These are phyloP conservation scores for Styela clava DNA, from an alignment of 23 tunicate genomes.

Conservation along the genomic window DNA sequence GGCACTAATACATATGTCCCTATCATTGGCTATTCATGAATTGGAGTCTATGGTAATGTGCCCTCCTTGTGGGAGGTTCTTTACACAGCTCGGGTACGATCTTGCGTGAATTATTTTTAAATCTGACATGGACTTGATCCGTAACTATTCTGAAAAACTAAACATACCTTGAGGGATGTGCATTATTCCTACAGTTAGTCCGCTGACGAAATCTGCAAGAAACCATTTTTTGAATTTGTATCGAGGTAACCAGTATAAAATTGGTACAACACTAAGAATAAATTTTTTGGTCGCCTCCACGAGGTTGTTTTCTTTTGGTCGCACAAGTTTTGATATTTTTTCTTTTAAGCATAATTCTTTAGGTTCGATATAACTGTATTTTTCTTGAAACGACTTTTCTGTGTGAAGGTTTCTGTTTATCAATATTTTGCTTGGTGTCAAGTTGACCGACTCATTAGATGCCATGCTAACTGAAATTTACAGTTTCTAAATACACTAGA, in stretches of 20 bases:
- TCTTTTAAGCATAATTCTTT: background rate
- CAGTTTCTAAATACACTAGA: too few relatives aligned
- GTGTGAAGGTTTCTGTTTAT: background rate
- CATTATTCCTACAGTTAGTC: slow-evolving; percentile 55
- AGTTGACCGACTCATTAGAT: background rate
- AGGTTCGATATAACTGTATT: background rate
- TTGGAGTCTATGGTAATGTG: too few relatives aligned
- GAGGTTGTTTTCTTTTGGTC: slow-evolving; percentile 20
- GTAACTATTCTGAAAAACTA: too few relatives aligned
- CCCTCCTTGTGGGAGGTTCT: too few relatives aligned
- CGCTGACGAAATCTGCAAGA: slow-evolving; percentile 46
- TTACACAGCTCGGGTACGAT: too few relatives aligned
- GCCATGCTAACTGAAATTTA: slow-evolving; percentile 35
- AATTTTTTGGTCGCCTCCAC: slow-evolving; percentile 26
- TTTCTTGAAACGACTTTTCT: background rate
- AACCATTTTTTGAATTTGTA: slow-evolving; percentile 38
- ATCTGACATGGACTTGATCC: too few relatives aligned
- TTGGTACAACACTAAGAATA: slow-evolving; percentile 29
- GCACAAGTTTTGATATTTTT: slow-evolving; percentile 3
- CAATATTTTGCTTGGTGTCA: background rate
- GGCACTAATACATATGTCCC: too few relatives aligned
- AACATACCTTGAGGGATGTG: slow-evolving; percentile 75
- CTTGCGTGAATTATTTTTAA: too few relatives aligned
- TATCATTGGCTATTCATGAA: background rate
- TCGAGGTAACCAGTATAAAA: slow-evolving; percentile 49